Conservation (phyloP, 2,797 vertebrate genomes). For the Scolopax rusticola region DNA sequence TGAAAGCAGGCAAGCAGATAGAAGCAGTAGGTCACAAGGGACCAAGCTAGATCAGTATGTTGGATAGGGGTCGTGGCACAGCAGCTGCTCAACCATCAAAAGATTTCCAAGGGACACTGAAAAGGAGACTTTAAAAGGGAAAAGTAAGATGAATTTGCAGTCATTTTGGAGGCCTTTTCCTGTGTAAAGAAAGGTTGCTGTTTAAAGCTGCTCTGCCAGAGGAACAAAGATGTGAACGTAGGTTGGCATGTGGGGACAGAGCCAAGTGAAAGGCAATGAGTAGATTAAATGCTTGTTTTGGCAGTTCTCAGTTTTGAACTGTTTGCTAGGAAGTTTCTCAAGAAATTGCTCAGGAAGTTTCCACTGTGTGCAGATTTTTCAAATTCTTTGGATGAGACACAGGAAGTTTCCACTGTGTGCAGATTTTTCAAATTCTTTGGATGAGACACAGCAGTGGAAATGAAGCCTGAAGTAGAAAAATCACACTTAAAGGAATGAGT, state of each 20-base stretch:
- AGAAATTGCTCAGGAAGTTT: background rate
- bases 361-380: background rate
- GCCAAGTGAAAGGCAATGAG: background rate
- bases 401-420: background rate
- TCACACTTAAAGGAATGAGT: background rate
- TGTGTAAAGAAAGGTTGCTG: background rate
- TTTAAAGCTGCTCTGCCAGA: background rate
- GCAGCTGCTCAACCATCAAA: background rate
- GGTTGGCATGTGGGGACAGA: background rate
- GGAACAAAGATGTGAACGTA: background rate
- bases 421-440: background rate
- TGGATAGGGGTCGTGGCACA: background rate
- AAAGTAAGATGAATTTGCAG: background rate
- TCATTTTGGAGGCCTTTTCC: background rate
- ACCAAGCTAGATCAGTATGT: accelerated
- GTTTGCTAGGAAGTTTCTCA: background rate
- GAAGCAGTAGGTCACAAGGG: background rate
- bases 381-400: background rate
- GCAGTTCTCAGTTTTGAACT: background rate
- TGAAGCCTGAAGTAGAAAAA: background rate
- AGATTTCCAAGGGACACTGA: background rate
- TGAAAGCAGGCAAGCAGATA: background rate
- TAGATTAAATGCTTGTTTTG: background rate
- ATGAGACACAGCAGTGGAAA: background rate
- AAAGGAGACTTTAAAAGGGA: background rate